Percentiles rank a stretch among this genome's conserved stretches.
phyloP scores from a whole-genome alignment of 2,888 invertebrate genomes.

The Dinocampus coccinellae region DNA sequence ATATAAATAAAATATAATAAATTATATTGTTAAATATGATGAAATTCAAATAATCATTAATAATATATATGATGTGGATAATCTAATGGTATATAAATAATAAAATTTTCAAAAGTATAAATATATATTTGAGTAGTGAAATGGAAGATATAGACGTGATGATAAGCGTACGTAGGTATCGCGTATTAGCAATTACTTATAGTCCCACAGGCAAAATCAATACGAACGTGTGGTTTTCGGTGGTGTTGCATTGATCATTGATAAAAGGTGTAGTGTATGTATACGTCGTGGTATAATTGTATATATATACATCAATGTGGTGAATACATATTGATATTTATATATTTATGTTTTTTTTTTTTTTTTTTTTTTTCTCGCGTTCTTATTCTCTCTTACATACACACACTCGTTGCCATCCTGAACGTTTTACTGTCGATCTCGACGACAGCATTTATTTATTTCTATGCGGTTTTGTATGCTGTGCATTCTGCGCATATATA shows the following conservation, averaged over 20 bases:
- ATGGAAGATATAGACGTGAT: background rate
- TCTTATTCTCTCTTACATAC: background rate
- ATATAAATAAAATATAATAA: no score
- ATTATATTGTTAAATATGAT: no score
- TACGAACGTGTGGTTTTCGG: constrained; percentile 35
- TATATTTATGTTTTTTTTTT: background rate
- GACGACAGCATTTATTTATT: constrained; percentile 59
- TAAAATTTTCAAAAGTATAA: background rate
- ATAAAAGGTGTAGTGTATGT: constrained; percentile 15
- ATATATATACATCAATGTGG: background rate
- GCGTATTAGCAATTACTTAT: constrained; percentile 29
- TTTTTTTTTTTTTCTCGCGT: background rate
- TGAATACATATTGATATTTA: constrained; percentile 5
- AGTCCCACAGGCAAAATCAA: constrained; percentile 46
- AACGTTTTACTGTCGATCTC: constrained; percentile 34
- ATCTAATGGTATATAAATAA: background rate
- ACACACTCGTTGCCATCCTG: background rate
- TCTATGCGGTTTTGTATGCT: constrained; percentile 53
- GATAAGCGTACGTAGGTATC: background rate
- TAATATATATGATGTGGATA: no score
- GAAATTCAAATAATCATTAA: no score
- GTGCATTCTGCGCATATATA: constrained; percentile 38
- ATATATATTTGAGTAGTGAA: background rate
- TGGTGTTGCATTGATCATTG: constrained; percentile 16
- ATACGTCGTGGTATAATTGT: no score